Percentiles rank a stretch among this genome's conserved stretches.
Evolutionary conservation across 2,888 invertebrate genomes (phyloP).

Genomic region (Chydorus sphaericus): DNA sequence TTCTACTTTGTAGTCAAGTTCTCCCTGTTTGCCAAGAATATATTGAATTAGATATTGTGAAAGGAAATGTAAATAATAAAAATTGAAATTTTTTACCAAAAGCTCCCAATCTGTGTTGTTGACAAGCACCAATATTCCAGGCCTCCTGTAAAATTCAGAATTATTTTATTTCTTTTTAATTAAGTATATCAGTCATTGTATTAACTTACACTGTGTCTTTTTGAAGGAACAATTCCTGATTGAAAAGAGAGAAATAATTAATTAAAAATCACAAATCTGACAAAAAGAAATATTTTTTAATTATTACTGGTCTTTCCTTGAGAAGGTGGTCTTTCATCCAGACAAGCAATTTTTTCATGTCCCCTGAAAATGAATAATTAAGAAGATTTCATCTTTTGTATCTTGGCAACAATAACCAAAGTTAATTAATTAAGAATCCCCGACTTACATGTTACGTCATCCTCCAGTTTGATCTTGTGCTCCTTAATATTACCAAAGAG

Average conservation of each 20-base stretch:
- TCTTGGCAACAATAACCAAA: too few relatives aligned
- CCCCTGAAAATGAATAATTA: slow-evolving; percentile 35
- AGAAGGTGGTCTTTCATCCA: slow-evolving; percentile 78
- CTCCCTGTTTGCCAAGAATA: slow-evolving; percentile 26
- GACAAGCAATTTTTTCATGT: slow-evolving; percentile 49
- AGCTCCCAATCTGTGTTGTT: slow-evolving; percentile 96
- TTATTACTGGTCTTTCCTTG: slow-evolving; percentile 61
- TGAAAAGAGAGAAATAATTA: too few relatives aligned
- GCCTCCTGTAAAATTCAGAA: slow-evolving; percentile 38
- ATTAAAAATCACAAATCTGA: too few relatives aligned
- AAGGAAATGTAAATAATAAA: background rate
- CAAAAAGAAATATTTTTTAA: too few relatives aligned
- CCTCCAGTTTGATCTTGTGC: slow-evolving; percentile 48
- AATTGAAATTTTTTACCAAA: slow-evolving; percentile 35
- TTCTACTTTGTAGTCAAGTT: slow-evolving; percentile 31
- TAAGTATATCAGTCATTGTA: background rate
- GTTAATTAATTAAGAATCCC: background rate
- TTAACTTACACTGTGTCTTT: slow-evolving; percentile 30
- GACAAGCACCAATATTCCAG: slow-evolving; percentile 83
- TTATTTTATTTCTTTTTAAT: slow-evolving; percentile 25
- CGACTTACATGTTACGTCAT: slow-evolving; percentile 37
- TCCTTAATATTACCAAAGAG: slow-evolving; percentile 68
- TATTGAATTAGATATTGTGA: background rate
- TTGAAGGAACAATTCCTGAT: slow-evolving; percentile 38
- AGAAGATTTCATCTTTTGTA: background rate